These are phyloP conservation scores for Augochlora pura DNA, from an alignment of 1,140 invertebrate genomes.

Conservation along the genomic window DNA sequence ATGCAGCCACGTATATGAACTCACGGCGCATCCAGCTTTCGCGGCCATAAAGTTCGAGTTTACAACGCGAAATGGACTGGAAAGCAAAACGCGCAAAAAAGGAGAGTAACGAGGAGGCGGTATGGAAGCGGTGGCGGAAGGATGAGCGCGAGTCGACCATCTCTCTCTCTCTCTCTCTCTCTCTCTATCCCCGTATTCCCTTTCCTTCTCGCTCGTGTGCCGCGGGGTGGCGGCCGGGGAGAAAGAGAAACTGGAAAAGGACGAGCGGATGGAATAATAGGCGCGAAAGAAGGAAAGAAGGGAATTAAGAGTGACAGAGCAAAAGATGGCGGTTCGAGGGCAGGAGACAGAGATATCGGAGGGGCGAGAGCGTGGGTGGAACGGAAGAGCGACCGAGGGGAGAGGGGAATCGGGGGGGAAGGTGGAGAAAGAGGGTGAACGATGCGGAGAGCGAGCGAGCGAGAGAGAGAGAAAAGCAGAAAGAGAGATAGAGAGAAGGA, in stretches of 20 bases:
- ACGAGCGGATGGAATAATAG: constrained; percentile 39
- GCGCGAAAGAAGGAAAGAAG: constrained; percentile 59
- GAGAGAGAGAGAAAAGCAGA: no score
- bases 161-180: constrained; percentile 19
- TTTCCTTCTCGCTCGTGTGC: constrained; percentile 25
- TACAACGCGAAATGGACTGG: constrained; percentile 79
- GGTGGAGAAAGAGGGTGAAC: no score
- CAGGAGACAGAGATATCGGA: constrained; percentile 39
- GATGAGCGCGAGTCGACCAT: constrained; percentile 49
- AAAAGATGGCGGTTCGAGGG: constrained; percentile 24
- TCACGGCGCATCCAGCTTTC: constrained; percentile 67
- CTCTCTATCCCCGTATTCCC: constrained; percentile 35
- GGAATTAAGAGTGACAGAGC: constrained; percentile 53
- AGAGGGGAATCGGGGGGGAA: background rate
- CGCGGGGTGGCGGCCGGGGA: background rate
- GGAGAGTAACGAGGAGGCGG: constrained; percentile 64
- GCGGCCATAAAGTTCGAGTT: constrained; percentile 77
- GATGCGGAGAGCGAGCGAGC: background rate
- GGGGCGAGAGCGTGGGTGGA: constrained; percentile 24
- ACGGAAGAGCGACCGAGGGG: constrained; percentile 28
- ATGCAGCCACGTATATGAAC: constrained; percentile 62
- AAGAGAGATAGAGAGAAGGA: background rate
- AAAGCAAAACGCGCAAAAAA: constrained; percentile 72
- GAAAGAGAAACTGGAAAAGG: constrained; percentile 23
- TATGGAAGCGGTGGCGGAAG: constrained; percentile 54